Conservation (phyloP, 35 echinoderm and acorn worm genomes). For the Ophioderma brevispina region DNA sequence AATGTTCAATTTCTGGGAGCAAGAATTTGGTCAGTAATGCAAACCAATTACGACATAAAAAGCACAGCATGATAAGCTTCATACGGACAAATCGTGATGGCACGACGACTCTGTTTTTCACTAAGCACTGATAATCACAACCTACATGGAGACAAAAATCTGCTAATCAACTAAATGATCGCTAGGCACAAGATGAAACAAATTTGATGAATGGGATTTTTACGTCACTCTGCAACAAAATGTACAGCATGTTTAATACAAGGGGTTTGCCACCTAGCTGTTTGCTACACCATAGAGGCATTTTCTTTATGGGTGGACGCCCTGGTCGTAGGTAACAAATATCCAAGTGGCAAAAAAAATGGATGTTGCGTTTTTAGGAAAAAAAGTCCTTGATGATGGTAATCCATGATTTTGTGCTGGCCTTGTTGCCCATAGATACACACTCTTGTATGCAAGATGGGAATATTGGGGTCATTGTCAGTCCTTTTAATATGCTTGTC, state of each 20-base stretch:
- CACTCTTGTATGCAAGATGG: not conserved
- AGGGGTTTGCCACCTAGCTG: not conserved
- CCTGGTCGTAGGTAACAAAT: not conserved
- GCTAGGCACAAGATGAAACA: not conserved
- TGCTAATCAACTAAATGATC: not conserved
- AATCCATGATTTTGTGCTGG: not conserved
- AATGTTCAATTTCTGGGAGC: no score
- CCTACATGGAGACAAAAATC: not conserved
- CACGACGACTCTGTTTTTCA: not conserved
- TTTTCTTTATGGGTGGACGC: not conserved
- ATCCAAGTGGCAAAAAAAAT: not conserved
- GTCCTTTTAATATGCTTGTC: no score
- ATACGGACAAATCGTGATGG: not conserved
- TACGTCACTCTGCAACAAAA: not conserved
- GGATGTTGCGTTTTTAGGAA: no score
- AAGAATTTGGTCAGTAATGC: not conserved
- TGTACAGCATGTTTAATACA: conserved; percentile 6
- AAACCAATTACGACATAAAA: not conserved
- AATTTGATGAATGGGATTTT: not conserved
- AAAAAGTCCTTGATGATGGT: not conserved
- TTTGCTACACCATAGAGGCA: not conserved
- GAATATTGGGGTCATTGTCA: no score
- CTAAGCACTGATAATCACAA: not conserved
- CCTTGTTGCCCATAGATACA: not conserved
- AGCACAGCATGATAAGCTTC: not conserved